Conservation (phyloP, 1,140 invertebrate genomes). For the Camponotus vicinus region DNA sequence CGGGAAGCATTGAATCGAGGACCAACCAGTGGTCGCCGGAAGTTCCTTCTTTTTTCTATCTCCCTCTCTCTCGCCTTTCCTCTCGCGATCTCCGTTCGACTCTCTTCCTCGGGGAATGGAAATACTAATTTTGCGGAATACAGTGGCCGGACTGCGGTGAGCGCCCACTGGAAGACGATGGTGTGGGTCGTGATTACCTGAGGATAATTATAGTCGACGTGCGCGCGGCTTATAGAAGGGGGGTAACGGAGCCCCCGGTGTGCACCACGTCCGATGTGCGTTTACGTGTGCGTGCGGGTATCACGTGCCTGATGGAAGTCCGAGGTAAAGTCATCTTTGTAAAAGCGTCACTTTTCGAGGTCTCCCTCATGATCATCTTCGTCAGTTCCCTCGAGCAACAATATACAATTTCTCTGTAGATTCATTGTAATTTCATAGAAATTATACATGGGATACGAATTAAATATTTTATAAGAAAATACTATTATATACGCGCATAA, state of each 20-base stretch:
- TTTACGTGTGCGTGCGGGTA: conserved; percentile 75
- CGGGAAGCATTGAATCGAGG: conserved; percentile 60
- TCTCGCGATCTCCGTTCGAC: conserved; percentile 71
- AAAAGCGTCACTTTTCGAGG: conserved; percentile 42
- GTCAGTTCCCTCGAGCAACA: background rate
- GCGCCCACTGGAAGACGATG: conserved; percentile 80
- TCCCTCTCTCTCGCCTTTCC: conserved; percentile 53
- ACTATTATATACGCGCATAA: background rate
- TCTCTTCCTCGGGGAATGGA: conserved; percentile 83
- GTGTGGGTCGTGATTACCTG: conserved; percentile 85
- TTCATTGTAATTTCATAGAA: background rate
- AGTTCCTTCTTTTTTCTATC: conserved; percentile 71
- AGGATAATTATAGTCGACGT: conserved; percentile 86
- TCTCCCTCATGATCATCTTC: background rate
- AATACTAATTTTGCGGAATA: conserved; percentile 87
- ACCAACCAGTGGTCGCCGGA: conserved; percentile 64
- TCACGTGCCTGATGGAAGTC: conserved; percentile 66
- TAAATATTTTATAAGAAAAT: background rate
- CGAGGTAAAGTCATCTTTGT: conserved; percentile 63
- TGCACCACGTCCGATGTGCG: conserved; percentile 65
- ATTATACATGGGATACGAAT: background rate
- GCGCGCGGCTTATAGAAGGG: conserved; percentile 80
- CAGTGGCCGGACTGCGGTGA: conserved; percentile 86
- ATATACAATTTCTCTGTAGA: background rate
- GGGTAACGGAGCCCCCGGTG: conserved; percentile 63